A percentile compares a stretch with the other conserved stretches of the same genome.
These are phyloP conservation scores for Pyrochroa serraticornis DNA, from an alignment of 2,888 invertebrate species.

Conservation along the genomic window DNA sequence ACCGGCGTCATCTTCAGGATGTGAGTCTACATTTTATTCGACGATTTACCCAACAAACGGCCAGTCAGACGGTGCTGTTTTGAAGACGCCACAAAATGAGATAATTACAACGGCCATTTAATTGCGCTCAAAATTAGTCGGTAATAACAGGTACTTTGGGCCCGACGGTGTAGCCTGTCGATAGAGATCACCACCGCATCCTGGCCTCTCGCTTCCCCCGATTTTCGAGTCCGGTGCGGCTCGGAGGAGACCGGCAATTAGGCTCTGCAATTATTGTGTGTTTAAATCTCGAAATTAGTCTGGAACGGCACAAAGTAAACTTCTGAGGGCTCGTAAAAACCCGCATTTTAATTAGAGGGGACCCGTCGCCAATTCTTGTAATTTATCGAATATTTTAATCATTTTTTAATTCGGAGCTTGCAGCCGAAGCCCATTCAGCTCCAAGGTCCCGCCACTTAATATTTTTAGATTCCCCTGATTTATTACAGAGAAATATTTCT, in stretches of 20 bases:
- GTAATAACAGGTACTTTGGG: slow-evolving; percentile 56
- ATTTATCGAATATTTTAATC: slow-evolving; percentile 39
- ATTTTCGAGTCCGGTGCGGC: slow-evolving; percentile 36
- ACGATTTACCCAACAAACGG: slow-evolving; percentile 38
- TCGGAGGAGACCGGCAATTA: slow-evolving; percentile 44
- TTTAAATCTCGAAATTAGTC: slow-evolving; percentile 52
- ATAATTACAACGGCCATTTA: slow-evolving; percentile 57
- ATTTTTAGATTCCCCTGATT: slow-evolving; percentile 24
- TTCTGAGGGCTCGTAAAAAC: slow-evolving; percentile 34
- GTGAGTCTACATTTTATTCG: slow-evolving; percentile 38
- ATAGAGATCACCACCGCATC: slow-evolving; percentile 40
- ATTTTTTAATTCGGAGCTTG: slow-evolving; percentile 30
- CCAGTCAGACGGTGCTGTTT: slow-evolving; percentile 41
- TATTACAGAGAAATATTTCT: slow-evolving; percentile 24
- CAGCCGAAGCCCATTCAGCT: slow-evolving; percentile 8
- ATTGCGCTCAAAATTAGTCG: slow-evolving; percentile 57
- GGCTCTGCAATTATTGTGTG: slow-evolving; percentile 54
- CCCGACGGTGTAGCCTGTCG: slow-evolving; percentile 39
- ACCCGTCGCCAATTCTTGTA: slow-evolving; percentile 39
- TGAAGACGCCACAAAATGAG: slow-evolving; percentile 57
- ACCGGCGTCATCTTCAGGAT: slow-evolving; percentile 27
- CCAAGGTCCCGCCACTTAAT: slow-evolving; percentile 21
- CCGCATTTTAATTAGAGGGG: slow-evolving; percentile 40
- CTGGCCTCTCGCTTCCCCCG: slow-evolving; percentile 27
- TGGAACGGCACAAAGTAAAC: slow-evolving; percentile 49